Conservation (phyloP, 2,797 vertebrate genomes). For the Cyprinodon diabolis region DNA sequence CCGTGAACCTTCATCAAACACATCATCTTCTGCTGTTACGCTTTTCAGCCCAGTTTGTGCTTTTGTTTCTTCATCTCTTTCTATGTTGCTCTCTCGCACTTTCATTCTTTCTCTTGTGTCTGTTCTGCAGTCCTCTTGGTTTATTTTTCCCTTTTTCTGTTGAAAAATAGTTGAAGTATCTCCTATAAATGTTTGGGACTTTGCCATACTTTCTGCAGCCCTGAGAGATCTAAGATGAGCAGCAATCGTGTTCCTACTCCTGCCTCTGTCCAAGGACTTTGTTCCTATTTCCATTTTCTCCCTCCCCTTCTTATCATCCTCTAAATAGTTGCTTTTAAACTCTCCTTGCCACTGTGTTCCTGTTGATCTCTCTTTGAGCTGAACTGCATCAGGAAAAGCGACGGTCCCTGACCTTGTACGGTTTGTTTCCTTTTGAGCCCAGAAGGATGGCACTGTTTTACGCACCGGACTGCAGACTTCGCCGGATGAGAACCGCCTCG, state of each 20-base stretch:
- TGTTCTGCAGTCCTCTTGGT: background rate
- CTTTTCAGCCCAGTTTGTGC: slow-evolving; percentile 6
- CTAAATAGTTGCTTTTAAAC: slow-evolving; percentile 19
- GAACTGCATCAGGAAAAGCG: slow-evolving; percentile 14
- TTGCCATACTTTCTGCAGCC: slow-evolving; percentile 11
- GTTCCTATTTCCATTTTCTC: slow-evolving; percentile 44
- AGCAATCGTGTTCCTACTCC: slow-evolving; percentile 49
- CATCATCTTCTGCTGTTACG: slow-evolving; percentile 34
- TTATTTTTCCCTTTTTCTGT: slow-evolving; percentile 13
- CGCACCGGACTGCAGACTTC: slow-evolving; percentile 35
- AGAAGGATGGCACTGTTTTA: slow-evolving; percentile 27
- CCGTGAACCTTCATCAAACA: slow-evolving; percentile 49
- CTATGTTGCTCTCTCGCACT: slow-evolving; percentile 20
- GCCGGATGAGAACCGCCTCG: slow-evolving; percentile 54
- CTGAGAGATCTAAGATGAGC: slow-evolving; percentile 44
- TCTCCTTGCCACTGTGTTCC: slow-evolving; percentile 36
- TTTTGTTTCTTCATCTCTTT: slow-evolving; percentile 7
- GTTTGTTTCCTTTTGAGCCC: slow-evolving; percentile 31
- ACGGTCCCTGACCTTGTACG: slow-evolving; percentile 6
- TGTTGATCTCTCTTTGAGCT: slow-evolving; percentile 27
- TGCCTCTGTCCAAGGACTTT: slow-evolving; percentile 69
- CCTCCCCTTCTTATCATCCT: slow-evolving; percentile 15
- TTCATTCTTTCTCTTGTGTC: slow-evolving; percentile 6
- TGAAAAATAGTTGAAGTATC: slow-evolving; percentile 4
- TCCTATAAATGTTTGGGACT: slow-evolving; percentile 12